phyloP scores from a whole-genome alignment of 1,140 invertebrate species.

The Bombus superbus region DNA sequence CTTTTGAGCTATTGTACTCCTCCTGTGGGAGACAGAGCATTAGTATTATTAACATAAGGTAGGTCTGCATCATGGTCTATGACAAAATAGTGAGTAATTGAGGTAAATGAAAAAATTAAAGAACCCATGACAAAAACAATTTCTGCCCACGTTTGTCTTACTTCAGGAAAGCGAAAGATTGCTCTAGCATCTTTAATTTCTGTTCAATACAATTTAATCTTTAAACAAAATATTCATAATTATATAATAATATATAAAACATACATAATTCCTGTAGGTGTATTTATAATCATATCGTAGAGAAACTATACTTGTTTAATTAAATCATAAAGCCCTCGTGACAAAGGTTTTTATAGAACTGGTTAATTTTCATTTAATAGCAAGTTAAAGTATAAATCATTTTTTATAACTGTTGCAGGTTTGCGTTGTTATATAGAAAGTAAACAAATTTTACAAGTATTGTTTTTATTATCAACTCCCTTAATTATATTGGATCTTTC shows the following conservation, averaged over 20 bases:
- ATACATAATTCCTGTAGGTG: background rate
- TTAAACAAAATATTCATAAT: background rate
- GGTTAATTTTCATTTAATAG: background rate
- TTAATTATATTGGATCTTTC: no score
- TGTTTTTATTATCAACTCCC: no score
- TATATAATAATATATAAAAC: no score
- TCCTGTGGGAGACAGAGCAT: slow-evolving; percentile 84
- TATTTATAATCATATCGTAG: background rate
- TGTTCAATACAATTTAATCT: no score
- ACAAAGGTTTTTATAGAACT: background rate
- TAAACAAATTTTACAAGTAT: background rate
- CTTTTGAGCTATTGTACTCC: slow-evolving; percentile 93
- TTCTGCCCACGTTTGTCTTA: background rate
- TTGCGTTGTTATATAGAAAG: background rate
- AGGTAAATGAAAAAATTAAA: background rate
- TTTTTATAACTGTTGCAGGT: background rate
- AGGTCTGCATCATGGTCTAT: background rate
- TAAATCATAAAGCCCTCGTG: background rate
- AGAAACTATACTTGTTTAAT: background rate
- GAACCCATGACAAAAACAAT: no score
- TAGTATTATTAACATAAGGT: background rate
- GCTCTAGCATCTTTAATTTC: background rate
- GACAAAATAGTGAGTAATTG: background rate
- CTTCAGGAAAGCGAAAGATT: background rate
- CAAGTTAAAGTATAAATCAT: background rate